These are phyloP conservation scores for Drosophila infuscata DNA, from an alignment of 2,888 invertebrate species.

Conservation along the genomic window DNA sequence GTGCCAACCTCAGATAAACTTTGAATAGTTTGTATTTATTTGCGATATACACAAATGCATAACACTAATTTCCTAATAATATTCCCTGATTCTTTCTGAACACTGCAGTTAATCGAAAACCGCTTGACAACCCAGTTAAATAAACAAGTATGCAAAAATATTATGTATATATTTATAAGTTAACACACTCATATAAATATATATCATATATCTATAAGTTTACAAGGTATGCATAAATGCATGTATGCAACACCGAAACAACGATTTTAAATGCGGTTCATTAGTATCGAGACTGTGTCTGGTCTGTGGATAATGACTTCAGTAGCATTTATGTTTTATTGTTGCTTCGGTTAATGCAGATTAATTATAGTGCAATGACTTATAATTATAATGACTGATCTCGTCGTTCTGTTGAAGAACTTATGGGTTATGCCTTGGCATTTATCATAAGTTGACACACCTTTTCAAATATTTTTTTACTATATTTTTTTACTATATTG, in stretches of 20 bases:
- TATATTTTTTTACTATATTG: neutral
- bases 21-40: neutral
- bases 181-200: neutral
- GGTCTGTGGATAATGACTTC: neutral
- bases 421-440: neutral
- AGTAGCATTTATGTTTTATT: neutral
- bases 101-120: neutral
- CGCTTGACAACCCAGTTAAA: neutral
- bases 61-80: neutral
- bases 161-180: neutral
- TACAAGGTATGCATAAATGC: neutral
- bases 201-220: neutral
- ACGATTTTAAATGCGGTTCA: neutral
- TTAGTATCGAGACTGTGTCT: neutral
- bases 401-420: neutral
- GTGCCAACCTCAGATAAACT: neutral
- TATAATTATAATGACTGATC: neutral
- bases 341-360: neutral
- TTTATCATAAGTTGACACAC: neutral
- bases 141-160: neutral
- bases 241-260: neutral
- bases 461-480: neutral
- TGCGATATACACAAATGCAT: neutral
- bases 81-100: neutral
- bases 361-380: too few species aligned